These are phyloP conservation scores for Ylistrum balloti DNA, from an alignment of 1,140 invertebrate genomes.

Conservation along the genomic window DNA sequence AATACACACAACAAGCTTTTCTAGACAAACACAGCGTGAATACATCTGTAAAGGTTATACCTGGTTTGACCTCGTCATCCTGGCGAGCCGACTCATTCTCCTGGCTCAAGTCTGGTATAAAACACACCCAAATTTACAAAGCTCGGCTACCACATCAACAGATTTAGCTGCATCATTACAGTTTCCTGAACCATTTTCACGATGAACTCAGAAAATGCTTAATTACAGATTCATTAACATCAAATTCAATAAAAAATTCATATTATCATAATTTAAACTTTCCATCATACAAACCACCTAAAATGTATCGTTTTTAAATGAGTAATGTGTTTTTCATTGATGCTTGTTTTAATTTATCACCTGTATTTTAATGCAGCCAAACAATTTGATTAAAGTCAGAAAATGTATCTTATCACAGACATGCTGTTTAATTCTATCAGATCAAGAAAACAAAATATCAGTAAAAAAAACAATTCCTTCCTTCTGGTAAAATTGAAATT, in stretches of 20 bases:
- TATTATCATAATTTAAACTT: too few relatives aligned
- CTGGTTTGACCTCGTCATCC: constrained; percentile 15
- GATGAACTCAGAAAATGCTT: too few relatives aligned
- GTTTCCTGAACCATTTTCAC: too few relatives aligned
- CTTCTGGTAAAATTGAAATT: background rate
- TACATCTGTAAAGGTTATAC: background rate
- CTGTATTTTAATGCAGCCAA: constrained; percentile 32
- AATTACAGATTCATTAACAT: too few relatives aligned
- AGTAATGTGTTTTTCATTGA: too few relatives aligned
- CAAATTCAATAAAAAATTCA: too few relatives aligned
- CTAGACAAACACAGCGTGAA: background rate
- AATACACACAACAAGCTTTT: background rate
- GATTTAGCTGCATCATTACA: background rate
- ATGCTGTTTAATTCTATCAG: background rate
- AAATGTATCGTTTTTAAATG: too few relatives aligned
- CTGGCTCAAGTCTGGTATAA: constrained; percentile 22
- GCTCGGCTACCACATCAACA: background rate
- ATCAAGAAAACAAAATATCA: background rate
- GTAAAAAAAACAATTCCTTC: background rate
- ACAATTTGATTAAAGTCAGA: background rate
- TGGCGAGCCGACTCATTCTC: constrained; percentile 5
- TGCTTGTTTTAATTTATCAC: background rate
- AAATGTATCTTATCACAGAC: background rate
- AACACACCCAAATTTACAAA: constrained; percentile 28
- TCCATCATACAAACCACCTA: too few relatives aligned